Conservation (phyloP, 1,140 invertebrate species). For the Drosophila ohnishii region DNA sequence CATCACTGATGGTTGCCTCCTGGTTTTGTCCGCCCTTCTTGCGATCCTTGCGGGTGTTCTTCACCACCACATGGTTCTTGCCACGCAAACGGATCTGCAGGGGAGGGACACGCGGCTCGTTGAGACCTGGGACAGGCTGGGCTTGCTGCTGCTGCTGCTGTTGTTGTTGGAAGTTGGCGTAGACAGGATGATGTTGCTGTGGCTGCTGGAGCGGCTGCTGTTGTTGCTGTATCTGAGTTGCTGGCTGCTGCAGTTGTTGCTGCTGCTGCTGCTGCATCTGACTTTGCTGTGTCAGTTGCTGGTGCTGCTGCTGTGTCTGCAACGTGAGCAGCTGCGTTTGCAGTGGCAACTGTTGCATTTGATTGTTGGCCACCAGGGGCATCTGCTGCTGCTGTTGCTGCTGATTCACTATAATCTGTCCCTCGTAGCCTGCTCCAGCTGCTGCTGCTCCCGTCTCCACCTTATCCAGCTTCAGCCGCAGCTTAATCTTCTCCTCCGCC, state of each 20-base stretch:
- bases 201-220: conserved; percentile 34
- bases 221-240: conserved; percentile 22
- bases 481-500: conserved; percentile 90
- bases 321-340: conserved; percentile 54
- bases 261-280: conserved; percentile 58
- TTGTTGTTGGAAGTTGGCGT: conserved; percentile 54
- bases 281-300: conserved; percentile 55
- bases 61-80: conserved; percentile 93
- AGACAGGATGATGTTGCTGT: conserved; percentile 51
- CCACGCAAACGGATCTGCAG: conserved; percentile 94
- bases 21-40: conserved; percentile 84
- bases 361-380: conserved; percentile 17
- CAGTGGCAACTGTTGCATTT: conserved; percentile 43
- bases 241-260: conserved; percentile 7
- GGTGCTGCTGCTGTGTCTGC: conserved; percentile 36
- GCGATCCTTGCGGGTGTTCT: conserved; percentile 90
- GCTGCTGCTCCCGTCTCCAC: conserved; percentile 88
- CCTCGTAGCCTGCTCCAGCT: conserved; percentile 68
- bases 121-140: conserved; percentile 80
- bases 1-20: conserved; percentile 12
- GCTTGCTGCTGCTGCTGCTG: conserved; percentile 58
- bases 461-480: conserved; percentile 92
- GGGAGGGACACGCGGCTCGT: conserved; percentile 92
- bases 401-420: conserved; percentile 42
- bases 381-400: conserved; percentile 43